Base-by-base conservation (phyloP, 2,888 invertebrate genomes). In the Ametastegia equiseti region DNA sequence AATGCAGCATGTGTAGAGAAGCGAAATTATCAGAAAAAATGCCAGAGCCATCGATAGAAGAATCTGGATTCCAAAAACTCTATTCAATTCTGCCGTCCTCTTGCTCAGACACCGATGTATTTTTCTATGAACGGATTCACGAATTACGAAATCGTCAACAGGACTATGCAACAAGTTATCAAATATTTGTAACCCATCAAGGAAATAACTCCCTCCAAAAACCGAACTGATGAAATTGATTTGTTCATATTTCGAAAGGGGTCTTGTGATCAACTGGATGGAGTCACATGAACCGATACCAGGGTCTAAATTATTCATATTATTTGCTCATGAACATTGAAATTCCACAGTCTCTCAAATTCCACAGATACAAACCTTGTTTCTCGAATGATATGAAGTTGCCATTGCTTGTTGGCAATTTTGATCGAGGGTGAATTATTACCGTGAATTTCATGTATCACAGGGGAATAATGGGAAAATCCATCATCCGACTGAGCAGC, bases 81-180 rank as follows among this genome's bases (percentile, higher is more conserved):
- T 15, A 11, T 65, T 65, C 4, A 65, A 36, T 27, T 30, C 33
- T n/a, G 15, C 6, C 30, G 36, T 30, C 63, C 5, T 2, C 11
- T 65, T 65, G 30, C 63, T 11, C 2, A 65, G 63, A 30, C 27
- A 27, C 11, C 63, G 30, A 65, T 65, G 63, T 65, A 65, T 65
- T 11, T 27, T 65, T 65, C 63, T 65, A 11, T 15, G n/a, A 30
- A 65, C 15, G 4, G 15, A 42, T 42, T 42, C 1, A 42, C 11
- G 42, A 42, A 42, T 1, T 42, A 9, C 42, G 3, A 11, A 42
- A 42, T 42, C 42, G 42, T 3, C 11, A 9, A 2, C 3, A 42
- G 4, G 11, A 15, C 30, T 9, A 13, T 63, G 23, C 67, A 80
- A 0, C 45, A 19, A 13, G 30, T 39, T n/a, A 39, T 19, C 11